phyloP scores from a whole-genome alignment of 53 echinoderm and acorn worm genomes.

The Mesocentrotus franciscanus region DNA sequence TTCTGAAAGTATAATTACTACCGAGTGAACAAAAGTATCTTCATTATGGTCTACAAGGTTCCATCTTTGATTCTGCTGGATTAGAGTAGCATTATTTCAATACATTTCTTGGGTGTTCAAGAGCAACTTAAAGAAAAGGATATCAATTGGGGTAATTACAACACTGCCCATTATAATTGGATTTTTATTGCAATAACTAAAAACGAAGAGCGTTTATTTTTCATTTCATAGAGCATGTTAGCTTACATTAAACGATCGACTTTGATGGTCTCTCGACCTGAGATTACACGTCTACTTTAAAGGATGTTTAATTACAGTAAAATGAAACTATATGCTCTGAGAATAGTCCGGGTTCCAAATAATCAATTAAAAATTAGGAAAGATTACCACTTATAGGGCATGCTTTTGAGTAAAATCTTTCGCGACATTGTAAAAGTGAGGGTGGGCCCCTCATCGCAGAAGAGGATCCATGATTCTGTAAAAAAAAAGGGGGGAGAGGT shows the following conservation, averaged over 20 bases:
- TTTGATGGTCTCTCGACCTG: not conserved
- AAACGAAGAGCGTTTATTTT: not conserved
- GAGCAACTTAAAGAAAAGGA: not conserved
- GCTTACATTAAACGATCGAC: not conserved
- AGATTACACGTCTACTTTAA: not conserved
- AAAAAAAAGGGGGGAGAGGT: no score
- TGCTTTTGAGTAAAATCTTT: no score
- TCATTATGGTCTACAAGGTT: not conserved
- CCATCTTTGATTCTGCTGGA: no score
- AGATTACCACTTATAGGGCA: not conserved
- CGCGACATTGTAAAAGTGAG: no score
- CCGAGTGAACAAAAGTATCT: not conserved
- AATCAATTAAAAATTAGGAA: not conserved
- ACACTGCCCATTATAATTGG: not conserved
- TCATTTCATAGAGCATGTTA: not conserved
- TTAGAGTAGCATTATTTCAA: no score
- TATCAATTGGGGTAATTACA: not conserved
- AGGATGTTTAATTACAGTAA: not conserved
- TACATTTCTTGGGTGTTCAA: no score
- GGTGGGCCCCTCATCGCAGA: no score
- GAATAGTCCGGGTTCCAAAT: not conserved
- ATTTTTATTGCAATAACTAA: not conserved
- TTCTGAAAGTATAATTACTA: not conserved
- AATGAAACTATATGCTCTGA: not conserved
- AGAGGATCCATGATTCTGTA: no score